Evolutionary conservation across 1,140 invertebrate species (phyloP).

Genomic region (Orussus abietinus): DNA sequence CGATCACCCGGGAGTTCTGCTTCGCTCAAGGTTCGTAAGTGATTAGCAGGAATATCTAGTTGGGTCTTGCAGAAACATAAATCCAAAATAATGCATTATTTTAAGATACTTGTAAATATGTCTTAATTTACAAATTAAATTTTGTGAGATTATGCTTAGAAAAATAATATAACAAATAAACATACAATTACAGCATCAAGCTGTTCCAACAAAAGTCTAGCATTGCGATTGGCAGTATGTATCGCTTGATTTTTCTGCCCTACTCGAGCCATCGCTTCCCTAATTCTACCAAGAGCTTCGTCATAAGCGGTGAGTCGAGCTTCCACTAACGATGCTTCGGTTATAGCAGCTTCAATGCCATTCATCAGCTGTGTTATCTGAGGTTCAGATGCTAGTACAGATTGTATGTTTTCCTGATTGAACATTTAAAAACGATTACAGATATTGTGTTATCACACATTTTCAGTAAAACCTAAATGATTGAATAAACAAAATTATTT

Average conservation of each 20-base stretch:
- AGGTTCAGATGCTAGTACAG: slow-evolving; percentile 77
- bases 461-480: too few species aligned
- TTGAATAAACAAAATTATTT: slow-evolving; percentile 8
- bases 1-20: slow-evolving; percentile 72
- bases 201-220: slow-evolving; percentile 72
- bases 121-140: slow-evolving; percentile 1
- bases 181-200: slow-evolving; percentile 78
- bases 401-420: slow-evolving; percentile 83
- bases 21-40: slow-evolving; percentile 68
- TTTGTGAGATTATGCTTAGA: slow-evolving; percentile 3
- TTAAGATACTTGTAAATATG: neutral
- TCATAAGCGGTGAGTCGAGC: slow-evolving; percentile 70
- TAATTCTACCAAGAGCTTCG: slow-evolving; percentile 74
- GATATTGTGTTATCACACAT: neutral
- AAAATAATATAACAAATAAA: slow-evolving; percentile 20
- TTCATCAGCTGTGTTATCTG: slow-evolving; percentile 83
- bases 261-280: slow-evolving; percentile 84
- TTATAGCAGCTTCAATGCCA: slow-evolving; percentile 75
- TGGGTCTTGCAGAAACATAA: slow-evolving; percentile 54
- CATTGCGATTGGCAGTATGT: slow-evolving; percentile 81
- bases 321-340: slow-evolving; percentile 74
- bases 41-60: slow-evolving; percentile 69
- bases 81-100: slow-evolving; percentile 13
- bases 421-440: slow-evolving; percentile 54
- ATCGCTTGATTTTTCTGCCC: slow-evolving; percentile 89